These are phyloP conservation scores for Hippopotamus amphibius DNA, from an alignment of 2,113 vertebrate genomes.

Conservation along the genomic window DNA sequence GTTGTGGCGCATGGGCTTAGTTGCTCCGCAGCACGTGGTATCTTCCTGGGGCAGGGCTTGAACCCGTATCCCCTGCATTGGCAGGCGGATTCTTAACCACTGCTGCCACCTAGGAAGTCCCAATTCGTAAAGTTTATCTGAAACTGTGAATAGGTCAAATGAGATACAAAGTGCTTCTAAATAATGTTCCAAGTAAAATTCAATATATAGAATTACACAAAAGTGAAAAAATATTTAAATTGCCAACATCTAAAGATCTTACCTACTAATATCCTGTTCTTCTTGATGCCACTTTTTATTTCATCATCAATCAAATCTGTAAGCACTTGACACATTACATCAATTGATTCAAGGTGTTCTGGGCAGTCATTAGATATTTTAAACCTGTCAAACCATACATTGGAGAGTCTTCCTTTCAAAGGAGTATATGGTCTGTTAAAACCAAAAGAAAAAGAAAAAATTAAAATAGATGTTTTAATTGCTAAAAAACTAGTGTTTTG, in stretches of 20 bases:
- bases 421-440: constrained; percentile 93
- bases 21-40: too few relatives aligned
- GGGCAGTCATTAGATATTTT: constrained; percentile 91
- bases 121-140: neutral
- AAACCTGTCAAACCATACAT: constrained; percentile 95
- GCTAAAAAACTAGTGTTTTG: neutral
- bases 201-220: neutral
- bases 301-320: constrained; percentile 90
- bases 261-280: constrained; percentile 93
- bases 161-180: neutral
- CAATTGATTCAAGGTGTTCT: constrained; percentile 93
- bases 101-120: neutral
- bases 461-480: neutral
- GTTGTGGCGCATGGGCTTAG: too few relatives aligned
- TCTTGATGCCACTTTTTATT: constrained; percentile 88
- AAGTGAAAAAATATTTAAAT: neutral
- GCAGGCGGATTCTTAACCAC: neutral
- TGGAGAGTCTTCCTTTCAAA: constrained; percentile 89
- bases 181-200: neutral
- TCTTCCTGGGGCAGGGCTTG: neutral
- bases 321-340: constrained; percentile 89
- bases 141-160: neutral
- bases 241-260: constrained; percentile 72
- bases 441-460: neutral
- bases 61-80: neutral